Base-by-base conservation (phyloP, 1,140 invertebrate species). In the Orchestia grillus region DNA sequence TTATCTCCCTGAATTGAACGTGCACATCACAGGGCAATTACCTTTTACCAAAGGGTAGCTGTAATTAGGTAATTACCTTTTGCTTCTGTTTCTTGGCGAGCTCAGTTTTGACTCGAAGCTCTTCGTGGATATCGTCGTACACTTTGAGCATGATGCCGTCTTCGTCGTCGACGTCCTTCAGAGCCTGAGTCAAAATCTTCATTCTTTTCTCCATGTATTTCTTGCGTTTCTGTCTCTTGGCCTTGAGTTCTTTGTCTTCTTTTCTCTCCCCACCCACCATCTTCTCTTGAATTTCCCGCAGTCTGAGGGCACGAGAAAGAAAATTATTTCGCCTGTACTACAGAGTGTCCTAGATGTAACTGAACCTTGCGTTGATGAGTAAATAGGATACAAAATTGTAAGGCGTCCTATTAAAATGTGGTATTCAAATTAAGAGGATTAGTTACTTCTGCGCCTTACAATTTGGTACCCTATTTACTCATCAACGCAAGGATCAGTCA, bases 221-320 rank as follows among this genome's bases (percentile, higher is more conserved):
- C 96, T 98, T 97, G 77, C 98, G 97, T 95, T 97, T 97, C 62
- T 97, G 97, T 96, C 98, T 97, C 97, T 97, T 97, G 96, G 98
- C 97, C 97, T 98, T 98, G 53, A 98, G 97, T 96, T 97, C 97
- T 95, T 97, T 97, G 97, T 99, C 98, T 97, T 98, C 97, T 0
- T 98, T 98, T 96, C 98, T 98, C 97, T 99, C 98, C 0, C 98
- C 98, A 45, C 98, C 98, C 96, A 99, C 98, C 98, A 99, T 98
- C 96, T 98, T 98, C 87, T 98, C 98, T 97, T 99, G 98, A 41
- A 99, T 97, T 95, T 98, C 98, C 97, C 98, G 98, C 77, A 98
- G 97, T 97, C 98, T 98, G 96, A 90, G 36, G 36, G 8, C 8
- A 41, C 4, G 36, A 87, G 36, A 6, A 8, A 8, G 4, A 4